Evolutionary conservation across 2,888 invertebrate species (phyloP), one percentile per base, ranked within the genome.

Genomic region (Sarcophaga variegata): DNA sequence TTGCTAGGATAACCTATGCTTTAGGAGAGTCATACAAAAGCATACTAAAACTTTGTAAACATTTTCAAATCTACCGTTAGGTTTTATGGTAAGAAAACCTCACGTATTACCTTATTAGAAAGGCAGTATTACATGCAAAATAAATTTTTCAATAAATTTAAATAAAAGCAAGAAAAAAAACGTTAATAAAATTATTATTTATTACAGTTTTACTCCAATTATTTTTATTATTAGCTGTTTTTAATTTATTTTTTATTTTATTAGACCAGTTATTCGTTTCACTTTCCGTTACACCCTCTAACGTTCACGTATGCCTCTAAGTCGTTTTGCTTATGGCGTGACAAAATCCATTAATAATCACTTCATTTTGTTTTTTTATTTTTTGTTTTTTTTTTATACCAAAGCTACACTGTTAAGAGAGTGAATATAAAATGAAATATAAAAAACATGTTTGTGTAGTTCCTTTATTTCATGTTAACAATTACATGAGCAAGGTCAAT

Each of bases 401-500:
- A 45, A 14, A 22, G 71, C 49, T 78, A 66, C 60, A 64, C 64
- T 64, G n/a, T 67, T 83, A 80, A 86, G 79, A 67, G 78, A 83
- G 72, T 83, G 75, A 71, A 80, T 14, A 54, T 17, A 54, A 54
- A 54, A 54, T 14, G 17, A 54, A 17, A 54, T 14, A 54, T 1
- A 14, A 12, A 75, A 67, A 86, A 83, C 86, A 63, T 79, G 84
- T 78, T 81, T 76, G 71, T 71, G 67, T 60, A 79, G 70, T 87
- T 84, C 81, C 87, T 87, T 81, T 75, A 71, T 87, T 79, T 78
- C 66, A 49, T 62, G 78, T 75, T 86, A 60, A 69, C 74, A 64
- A 60, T 80, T 77, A 77, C 72, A 83, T 64, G 4, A 78, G 76
- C 81, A 84, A 87, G 87, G 87, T 87, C 84, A 81, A 84, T 87